A percentile compares a stretch with the other conserved stretches of the same genome.
phyloP scores from a whole-genome alignment of 2,113 vertebrate genomes.

The Melanerpes formicivorus region DNA sequence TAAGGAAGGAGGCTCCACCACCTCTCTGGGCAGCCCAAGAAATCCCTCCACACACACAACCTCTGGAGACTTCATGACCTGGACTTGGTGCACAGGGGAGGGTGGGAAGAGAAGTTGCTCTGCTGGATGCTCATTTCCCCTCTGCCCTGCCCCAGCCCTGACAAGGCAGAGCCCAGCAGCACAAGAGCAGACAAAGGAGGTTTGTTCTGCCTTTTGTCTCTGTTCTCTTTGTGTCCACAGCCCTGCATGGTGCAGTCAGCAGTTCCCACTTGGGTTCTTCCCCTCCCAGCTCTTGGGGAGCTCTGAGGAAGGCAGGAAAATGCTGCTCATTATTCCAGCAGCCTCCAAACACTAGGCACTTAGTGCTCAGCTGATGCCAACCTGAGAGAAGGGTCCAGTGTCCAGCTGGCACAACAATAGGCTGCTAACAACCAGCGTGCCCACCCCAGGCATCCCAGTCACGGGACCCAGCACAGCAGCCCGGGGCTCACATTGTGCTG shows the following conservation, averaged over 20 bases:
- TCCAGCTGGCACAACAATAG: background rate
- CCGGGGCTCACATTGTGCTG: background rate
- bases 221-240: background rate
- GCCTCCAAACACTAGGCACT: background rate
- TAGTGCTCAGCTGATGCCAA: background rate
- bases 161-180: background rate
- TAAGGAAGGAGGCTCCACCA: no score
- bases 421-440: background rate
- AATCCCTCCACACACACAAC: background rate
- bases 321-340: background rate
- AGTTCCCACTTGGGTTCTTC: background rate
- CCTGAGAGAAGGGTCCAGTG: constrained; percentile 6
- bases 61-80: background rate
- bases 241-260: background rate
- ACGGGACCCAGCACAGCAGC: background rate
- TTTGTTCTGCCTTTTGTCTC: constrained; percentile 23
- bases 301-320: background rate
- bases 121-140: background rate
- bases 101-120: background rate
- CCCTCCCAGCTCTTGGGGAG: background rate
- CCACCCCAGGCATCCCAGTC: background rate
- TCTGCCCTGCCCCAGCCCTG: background rate
- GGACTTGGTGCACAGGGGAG: rapidly evolving
- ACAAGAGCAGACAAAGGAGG: background rate
- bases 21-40: no score